Evolutionary conservation across 2,113 vertebrate genomes (phyloP).

Genomic region (Edolisoma coerulescens): DNA sequence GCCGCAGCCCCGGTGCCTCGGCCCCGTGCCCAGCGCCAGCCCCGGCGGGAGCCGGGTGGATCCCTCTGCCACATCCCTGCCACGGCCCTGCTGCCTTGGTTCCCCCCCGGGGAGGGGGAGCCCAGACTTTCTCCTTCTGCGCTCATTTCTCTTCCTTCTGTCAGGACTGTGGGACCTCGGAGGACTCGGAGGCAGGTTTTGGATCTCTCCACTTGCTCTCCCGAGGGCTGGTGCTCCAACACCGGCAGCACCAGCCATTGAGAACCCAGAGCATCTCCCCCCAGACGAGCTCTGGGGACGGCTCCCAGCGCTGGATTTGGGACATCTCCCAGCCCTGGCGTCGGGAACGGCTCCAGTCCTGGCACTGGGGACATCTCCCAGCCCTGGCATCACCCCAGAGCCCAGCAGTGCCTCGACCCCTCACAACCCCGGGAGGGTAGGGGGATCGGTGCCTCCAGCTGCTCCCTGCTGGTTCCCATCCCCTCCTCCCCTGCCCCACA

Average conservation of each 20-base stretch:
- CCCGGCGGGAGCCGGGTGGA: not conserved
- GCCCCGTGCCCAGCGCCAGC: not conserved
- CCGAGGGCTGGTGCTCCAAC: not conserved
- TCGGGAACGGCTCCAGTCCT: not conserved
- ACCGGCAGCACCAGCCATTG: rapidly evolving
- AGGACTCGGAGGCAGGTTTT: not conserved
- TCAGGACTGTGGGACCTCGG: not conserved
- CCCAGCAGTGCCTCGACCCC: not conserved
- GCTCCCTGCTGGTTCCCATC: not conserved
- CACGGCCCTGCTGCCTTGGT: not conserved
- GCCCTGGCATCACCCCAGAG: not conserved
- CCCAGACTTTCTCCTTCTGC: not conserved
- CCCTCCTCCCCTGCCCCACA: not conserved
- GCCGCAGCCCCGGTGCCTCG: not conserved
- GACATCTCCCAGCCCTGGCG: not conserved
- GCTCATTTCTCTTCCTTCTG: not conserved
- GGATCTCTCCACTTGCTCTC: not conserved
- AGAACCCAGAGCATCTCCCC: not conserved
- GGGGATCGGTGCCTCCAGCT: not conserved
- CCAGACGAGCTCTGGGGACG: rapidly evolving
- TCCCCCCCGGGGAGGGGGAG: rapidly evolving
- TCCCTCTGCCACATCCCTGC: not conserved
- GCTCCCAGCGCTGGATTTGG: not conserved
- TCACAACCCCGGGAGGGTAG: not conserved
- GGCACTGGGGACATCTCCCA: not conserved